Evolutionary conservation across 2,113 vertebrate species (phyloP).

Genomic region (Rhinopithecus roxellana): DNA sequence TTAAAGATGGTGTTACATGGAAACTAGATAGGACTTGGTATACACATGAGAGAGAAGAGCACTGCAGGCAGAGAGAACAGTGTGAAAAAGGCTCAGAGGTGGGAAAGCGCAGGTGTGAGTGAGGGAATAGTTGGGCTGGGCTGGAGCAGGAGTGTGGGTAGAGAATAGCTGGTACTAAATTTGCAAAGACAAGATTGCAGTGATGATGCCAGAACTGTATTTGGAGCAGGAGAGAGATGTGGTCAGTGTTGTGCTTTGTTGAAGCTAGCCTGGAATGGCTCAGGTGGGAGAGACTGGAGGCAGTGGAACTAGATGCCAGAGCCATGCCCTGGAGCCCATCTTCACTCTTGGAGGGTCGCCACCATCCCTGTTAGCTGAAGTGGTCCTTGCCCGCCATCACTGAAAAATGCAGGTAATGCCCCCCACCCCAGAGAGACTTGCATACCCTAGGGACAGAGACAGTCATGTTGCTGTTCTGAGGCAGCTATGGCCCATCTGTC

Average conservation of each 20-base stretch:
- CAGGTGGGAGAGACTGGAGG: background rate
- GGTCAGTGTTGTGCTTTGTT: background rate
- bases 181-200: background rate
- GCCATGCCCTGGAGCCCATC: rapidly evolving
- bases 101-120: background rate
- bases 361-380: background rate
- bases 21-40: background rate
- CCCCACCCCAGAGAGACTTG: background rate
- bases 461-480: background rate
- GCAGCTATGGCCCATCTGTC: background rate
- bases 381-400: background rate
- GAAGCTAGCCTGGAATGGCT: background rate
- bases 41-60: background rate
- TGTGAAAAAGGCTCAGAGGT: background rate
- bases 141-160: background rate
- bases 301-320: background rate
- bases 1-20: background rate
- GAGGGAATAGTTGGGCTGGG: background rate
- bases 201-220: background rate
- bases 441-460: background rate
- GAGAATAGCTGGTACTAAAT: background rate
- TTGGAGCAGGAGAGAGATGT: background rate
- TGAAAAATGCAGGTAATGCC: background rate
- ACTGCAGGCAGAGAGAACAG: background rate
- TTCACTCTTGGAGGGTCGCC: background rate